phyloP scores from a whole-genome alignment of 2,888 invertebrate genomes.

The Drosophila affinis region DNA sequence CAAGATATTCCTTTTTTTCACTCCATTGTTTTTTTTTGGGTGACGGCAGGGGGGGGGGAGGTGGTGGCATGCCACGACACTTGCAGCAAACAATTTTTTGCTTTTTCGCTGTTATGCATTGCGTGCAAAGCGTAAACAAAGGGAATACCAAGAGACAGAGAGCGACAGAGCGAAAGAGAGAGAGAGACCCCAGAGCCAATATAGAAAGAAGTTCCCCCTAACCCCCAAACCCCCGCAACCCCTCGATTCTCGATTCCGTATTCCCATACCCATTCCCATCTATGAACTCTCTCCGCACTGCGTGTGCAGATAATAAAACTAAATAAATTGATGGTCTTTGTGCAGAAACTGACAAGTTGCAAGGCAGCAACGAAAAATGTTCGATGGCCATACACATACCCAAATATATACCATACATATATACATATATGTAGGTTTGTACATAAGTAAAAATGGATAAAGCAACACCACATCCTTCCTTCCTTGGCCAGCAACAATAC shows the following conservation, averaged over 20 bases:
- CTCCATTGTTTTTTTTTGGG: conserved; percentile 51
- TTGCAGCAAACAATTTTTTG: conserved; percentile 60
- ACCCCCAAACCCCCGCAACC: not conserved
- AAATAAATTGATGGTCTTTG: conserved; percentile 79
- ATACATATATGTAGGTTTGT: not conserved
- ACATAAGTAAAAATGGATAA: not conserved
- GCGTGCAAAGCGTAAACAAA: conserved; percentile 78
- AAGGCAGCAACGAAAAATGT: conserved; percentile 53
- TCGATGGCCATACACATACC: conserved; percentile 60
- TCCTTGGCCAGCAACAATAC: conserved; percentile 9
- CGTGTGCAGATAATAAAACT: conserved; percentile 79
- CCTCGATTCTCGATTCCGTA: not conserved
- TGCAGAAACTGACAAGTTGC: conserved; percentile 79
- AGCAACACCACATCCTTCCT: not conserved
- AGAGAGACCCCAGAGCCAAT: conserved; percentile 36
- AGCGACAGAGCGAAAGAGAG: conserved; percentile 33
- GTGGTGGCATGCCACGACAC: conserved; percentile 41
- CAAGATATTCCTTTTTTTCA: conserved; percentile 73
- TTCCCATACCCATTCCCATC: not conserved
- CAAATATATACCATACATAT: not conserved
- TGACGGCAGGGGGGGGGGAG: not conserved
- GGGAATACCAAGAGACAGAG: conserved; percentile 38
- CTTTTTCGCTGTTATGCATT: conserved; percentile 48
- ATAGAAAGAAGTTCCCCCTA: conserved; percentile 34
- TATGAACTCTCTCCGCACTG: conserved; percentile 55